phyloP scores from a whole-genome alignment of 2,113 vertebrate genomes.

The Dipodomys ordii region DNA sequence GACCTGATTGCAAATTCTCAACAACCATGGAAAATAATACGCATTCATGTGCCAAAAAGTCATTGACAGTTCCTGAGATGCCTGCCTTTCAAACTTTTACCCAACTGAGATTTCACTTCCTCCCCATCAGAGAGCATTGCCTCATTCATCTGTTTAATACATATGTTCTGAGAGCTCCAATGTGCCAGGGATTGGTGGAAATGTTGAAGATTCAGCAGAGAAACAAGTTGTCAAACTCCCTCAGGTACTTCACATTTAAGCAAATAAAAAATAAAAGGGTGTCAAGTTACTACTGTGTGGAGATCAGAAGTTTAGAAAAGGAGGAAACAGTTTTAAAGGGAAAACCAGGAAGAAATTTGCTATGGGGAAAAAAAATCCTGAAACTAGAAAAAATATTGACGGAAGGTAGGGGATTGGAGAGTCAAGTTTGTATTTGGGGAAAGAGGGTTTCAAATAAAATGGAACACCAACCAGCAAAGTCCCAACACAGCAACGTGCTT shows the following conservation, averaged over 20 bases:
- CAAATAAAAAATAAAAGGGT: conserved; percentile 49
- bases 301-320: conserved; percentile 24
- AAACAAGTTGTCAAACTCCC: background rate
- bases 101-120: background rate
- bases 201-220: background rate
- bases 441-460: background rate
- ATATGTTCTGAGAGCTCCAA: background rate
- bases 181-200: background rate
- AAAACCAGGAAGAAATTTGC: background rate
- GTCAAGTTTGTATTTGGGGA: background rate
- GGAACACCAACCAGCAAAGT: background rate
- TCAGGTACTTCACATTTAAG: conserved; percentile 23
- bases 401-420: background rate
- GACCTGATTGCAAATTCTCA: background rate
- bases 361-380: background rate
- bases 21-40: background rate
- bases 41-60: background rate
- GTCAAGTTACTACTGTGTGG: background rate
- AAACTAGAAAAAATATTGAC: background rate
- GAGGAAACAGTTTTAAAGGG: background rate
- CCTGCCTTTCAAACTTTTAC: conserved; percentile 9
- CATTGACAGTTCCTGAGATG: background rate
- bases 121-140: background rate
- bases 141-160: background rate
- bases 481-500: background rate